Percentiles rank a stretch among this genome's conserved stretches.
Conservation (phyloP, 1,140 invertebrate genomes). For the Bactericera cockerelli region DNA sequence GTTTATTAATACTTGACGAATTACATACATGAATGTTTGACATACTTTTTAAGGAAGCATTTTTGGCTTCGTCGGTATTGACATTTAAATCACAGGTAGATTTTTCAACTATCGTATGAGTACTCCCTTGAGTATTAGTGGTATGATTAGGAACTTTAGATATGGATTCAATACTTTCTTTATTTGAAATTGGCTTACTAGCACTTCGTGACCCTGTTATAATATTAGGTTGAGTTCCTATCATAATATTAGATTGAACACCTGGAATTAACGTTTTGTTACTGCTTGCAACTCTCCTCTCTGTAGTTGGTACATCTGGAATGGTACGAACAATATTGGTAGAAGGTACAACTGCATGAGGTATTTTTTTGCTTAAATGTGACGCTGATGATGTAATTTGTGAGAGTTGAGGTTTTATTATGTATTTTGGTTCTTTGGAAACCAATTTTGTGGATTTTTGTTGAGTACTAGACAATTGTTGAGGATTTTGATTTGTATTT, state of each 20-base stretch:
- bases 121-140: too few species aligned
- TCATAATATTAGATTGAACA: not conserved
- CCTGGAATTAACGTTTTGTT: not conserved
- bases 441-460: not conserved
- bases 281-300: not conserved
- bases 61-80: not conserved
- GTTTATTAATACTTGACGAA: too few species aligned
- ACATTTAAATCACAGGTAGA: too few species aligned
- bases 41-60: not conserved
- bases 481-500: not conserved
- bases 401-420: constrained; percentile 1
- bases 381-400: not conserved
- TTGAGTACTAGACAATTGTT: not conserved
- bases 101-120: too few species aligned
- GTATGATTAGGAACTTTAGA: not conserved
- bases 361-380: too few species aligned
- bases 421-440: not conserved
- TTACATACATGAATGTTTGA: too few species aligned
- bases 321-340: not conserved
- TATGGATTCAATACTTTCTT: not conserved
- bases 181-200: too few species aligned
- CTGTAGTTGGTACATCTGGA: not conserved
- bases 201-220: not conserved
- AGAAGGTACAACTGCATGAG: not conserved
- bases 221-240: not conserved